These are phyloP conservation scores for Pygoscelis antarcticus DNA, from an alignment of 2,113 vertebrate species.

Conservation along the genomic window DNA sequence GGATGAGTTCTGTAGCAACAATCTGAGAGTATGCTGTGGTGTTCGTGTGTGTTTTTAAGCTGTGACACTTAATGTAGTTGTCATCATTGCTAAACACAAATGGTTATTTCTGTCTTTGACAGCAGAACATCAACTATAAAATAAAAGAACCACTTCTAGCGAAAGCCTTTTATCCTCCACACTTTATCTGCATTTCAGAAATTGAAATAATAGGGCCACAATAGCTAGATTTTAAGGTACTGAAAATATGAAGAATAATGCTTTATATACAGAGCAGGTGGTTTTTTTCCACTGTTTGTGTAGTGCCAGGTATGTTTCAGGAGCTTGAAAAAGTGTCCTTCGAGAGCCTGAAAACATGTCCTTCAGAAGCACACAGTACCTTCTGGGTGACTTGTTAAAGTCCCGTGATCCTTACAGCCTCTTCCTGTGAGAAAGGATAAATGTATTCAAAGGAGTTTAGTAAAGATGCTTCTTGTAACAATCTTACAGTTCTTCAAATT, in stretches of 20 bases:
- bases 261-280: neutral
- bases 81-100: neutral
- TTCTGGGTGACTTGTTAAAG: neutral
- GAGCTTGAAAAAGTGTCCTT: neutral
- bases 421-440: neutral
- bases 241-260: neutral
- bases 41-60: neutral
- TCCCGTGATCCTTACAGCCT: neutral
- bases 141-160: neutral
- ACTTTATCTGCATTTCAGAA: neutral
- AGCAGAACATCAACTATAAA: neutral
- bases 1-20: neutral
- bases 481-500: neutral
- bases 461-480: neutral
- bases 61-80: neutral
- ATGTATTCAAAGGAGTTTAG: neutral
- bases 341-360: neutral
- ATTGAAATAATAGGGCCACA: neutral
- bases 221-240: neutral
- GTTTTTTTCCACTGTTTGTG: rapidly evolving
- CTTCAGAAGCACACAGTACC: neutral
- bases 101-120: neutral
- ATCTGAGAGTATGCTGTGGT: neutral
- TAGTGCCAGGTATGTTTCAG: neutral
- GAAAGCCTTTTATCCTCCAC: neutral